These are phyloP conservation scores for Drosophila peninsularis DNA, from an alignment of 2,888 invertebrate species.

Conservation along the genomic window DNA sequence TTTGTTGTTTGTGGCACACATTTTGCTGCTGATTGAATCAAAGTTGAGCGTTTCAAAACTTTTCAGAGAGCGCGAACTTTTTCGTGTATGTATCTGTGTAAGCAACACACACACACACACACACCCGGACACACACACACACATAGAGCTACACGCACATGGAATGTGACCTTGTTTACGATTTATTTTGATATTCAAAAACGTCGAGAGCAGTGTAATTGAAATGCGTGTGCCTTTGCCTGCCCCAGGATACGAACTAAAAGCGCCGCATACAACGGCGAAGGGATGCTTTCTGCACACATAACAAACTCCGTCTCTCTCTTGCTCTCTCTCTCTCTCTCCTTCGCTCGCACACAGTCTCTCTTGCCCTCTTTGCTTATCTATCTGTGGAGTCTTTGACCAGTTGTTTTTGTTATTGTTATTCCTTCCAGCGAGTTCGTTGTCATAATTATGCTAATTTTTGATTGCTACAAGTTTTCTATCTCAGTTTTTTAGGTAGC, in stretches of 20 bases:
- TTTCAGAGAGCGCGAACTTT: slow-evolving; percentile 39
- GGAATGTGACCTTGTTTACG: slow-evolving; percentile 77
- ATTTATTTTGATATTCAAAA: slow-evolving; percentile 78
- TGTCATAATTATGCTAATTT: slow-evolving; percentile 60
- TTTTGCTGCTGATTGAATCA: slow-evolving; percentile 63
- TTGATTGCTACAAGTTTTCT: slow-evolving; percentile 52
- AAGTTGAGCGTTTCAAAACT: slow-evolving; percentile 51
- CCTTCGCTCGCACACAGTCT: neutral
- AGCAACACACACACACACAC: slow-evolving; percentile 16
- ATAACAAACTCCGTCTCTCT: slow-evolving; percentile 5
- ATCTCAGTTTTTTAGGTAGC: slow-evolving; percentile 34
- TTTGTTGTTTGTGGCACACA: slow-evolving; percentile 75
- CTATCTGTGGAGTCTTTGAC: slow-evolving; percentile 24
- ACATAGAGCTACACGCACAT: slow-evolving; percentile 36
- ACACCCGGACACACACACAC: slow-evolving; percentile 10
- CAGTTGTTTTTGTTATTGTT: slow-evolving; percentile 41
- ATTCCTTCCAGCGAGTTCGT: slow-evolving; percentile 22
- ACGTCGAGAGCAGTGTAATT: slow-evolving; percentile 51
- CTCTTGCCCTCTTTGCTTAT: neutral
- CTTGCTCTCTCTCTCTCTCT: neutral
- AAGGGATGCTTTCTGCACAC: slow-evolving; percentile 52
- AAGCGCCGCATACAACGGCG: slow-evolving; percentile 34
- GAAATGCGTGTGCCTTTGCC: slow-evolving; percentile 52
- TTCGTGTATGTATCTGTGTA: slow-evolving; percentile 53
- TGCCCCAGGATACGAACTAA: slow-evolving; percentile 53